These are phyloP conservation scores for Drepanosiphum platanoidis DNA, from an alignment of 2,888 invertebrate species.

Conservation along the genomic window DNA sequence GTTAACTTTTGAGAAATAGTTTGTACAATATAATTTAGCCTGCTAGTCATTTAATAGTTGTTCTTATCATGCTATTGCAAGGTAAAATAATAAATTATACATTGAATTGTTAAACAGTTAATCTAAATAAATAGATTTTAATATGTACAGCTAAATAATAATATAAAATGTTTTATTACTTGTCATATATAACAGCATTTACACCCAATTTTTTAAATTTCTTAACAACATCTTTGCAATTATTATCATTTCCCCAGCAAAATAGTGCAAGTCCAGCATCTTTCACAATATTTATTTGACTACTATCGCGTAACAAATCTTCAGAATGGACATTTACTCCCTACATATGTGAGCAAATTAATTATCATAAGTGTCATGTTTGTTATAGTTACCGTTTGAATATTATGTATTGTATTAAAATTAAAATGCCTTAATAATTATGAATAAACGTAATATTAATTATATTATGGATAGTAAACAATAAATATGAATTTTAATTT, in stretches of 20 bases:
- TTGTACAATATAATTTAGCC: no score
- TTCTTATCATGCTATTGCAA: no score
- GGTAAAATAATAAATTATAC: no score
- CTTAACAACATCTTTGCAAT: constrained; percentile 84
- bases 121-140: neutral
- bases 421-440: neutral
- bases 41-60: no score
- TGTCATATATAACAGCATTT: constrained; percentile 97
- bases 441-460: neutral
- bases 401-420: no score
- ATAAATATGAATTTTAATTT: constrained; percentile 64
- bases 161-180: constrained; percentile 69
- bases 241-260: constrained; percentile 98
- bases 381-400: no score
- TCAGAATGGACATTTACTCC: constrained; percentile 94
- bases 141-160: neutral
- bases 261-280: constrained; percentile 87
- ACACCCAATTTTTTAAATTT: constrained; percentile 88
- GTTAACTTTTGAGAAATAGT: no score
- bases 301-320: constrained; percentile 85
- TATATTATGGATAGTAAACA: neutral
- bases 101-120: no score
- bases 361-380: neutral
- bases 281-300: constrained; percentile 81
- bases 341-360: constrained; percentile 64